Base-by-base conservation (phyloP, 2,888 invertebrate genomes). In the Cantharis rustica region DNA sequence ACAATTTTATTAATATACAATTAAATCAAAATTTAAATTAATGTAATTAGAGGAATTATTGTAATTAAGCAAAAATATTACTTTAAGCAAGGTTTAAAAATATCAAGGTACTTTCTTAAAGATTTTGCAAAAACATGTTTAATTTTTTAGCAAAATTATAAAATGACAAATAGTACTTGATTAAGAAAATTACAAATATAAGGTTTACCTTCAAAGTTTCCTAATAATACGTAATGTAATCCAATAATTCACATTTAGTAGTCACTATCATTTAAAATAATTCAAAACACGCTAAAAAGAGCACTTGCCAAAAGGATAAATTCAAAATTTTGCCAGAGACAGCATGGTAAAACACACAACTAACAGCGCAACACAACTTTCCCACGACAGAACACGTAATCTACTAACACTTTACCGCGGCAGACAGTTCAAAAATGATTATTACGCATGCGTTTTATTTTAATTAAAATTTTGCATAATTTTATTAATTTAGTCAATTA, bases 261-360 rank as follows among this genome's bases (percentile, higher is more conserved):
- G 47, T 47, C 47, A 47, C 47, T 47, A n/a, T n/a, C 47, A n/a
- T 47, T 47, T 47, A 47, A 47, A 47, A 47, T n/a, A 47, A 47
- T 47, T n/a, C 47, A 47, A n/a, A 47, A 47, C n/a, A 47, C 47
- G n/a, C n/a, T 7, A n/a, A 47, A n/a, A 5, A 7, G 7, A 47
- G 4, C 47, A 47, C 47, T 47, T 47, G 47, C n/a, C 47, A 47
- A 47, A 31, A 47, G 47, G 2, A 47, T 47, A 47, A 47, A 47
- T 47, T 47, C n/a, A 27, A 69, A 69, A 69, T 26, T 20, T 26
- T 27, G 11, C 31, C n/a, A 16, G 17, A 64, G 71, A 17, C 69
- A 74, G 74, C 74, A 74, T 74, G 74, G 74, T 31, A 74, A 69
- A 69, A 61, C 74, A 20, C n/a, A 20, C 26, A 15, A 64, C 16